Evolutionary conservation across 2,113 vertebrate species (phyloP).

Genomic region (Collichthys lucidus): DNA sequence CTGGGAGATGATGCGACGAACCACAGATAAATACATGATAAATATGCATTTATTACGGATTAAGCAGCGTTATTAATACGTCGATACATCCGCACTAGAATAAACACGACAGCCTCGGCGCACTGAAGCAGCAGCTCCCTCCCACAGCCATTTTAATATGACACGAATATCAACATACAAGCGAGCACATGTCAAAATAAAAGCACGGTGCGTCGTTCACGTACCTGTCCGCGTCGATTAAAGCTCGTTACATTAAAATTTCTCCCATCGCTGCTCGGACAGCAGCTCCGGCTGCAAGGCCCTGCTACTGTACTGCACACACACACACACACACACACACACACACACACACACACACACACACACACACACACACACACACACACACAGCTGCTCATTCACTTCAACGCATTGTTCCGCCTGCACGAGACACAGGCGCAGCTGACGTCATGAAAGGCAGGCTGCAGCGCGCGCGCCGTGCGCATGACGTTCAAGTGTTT

Average conservation of each 20-base stretch:
- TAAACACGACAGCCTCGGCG: slow-evolving; percentile 36
- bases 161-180: neutral
- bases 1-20: neutral
- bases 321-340: too few species aligned
- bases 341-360: too few species aligned
- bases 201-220: neutral
- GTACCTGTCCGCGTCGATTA: slow-evolving; percentile 31
- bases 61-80: neutral
- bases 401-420: neutral
- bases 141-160: too few species aligned
- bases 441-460: slow-evolving; percentile 55
- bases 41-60: rapidly evolving
- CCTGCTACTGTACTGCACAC: too few species aligned
- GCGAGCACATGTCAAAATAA: neutral
- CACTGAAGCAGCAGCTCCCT: slow-evolving; percentile 7
- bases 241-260: neutral
- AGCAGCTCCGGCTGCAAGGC: slow-evolving; percentile 5
- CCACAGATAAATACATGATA: neutral
- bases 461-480: neutral
- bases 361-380: too few species aligned
- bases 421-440: slow-evolving; percentile 12
- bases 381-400: slow-evolving; percentile 60
- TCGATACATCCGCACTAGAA: slow-evolving; percentile 1
- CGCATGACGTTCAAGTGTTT: slow-evolving; percentile 12
- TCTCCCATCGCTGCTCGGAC: neutral